Conservation (phyloP, 1,140 invertebrate genomes). For the Dreissena rostriformis region DNA sequence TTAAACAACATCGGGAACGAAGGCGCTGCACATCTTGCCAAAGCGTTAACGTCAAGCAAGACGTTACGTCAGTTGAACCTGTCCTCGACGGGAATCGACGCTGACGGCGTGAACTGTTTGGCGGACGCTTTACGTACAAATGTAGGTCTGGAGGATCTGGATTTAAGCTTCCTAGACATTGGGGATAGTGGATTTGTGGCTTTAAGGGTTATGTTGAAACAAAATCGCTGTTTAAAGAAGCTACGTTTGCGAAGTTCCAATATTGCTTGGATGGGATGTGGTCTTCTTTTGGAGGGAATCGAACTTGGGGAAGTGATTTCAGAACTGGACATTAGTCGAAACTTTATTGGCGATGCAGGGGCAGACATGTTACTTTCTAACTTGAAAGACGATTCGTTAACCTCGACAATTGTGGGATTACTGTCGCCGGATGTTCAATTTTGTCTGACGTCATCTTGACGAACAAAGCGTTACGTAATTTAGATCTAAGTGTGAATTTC, state of each 20-base stretch:
- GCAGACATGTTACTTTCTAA: conserved; percentile 71
- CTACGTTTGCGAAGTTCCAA: conserved; percentile 73
- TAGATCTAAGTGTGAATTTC: conserved; percentile 78
- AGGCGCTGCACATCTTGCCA: conserved; percentile 68
- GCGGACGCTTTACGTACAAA: conserved; percentile 68
- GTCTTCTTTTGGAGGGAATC: conserved; percentile 70
- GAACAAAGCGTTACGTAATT: conserved; percentile 70
- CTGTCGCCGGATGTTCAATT: conserved; percentile 66
- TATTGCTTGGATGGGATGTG: conserved; percentile 74
- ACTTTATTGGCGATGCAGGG: conserved; percentile 73
- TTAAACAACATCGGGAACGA: conserved; percentile 74
- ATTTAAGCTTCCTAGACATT: conserved; percentile 77
- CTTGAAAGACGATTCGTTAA: conserved; percentile 69
- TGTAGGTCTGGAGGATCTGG: conserved; percentile 68
- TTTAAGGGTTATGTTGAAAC: conserved; percentile 72
- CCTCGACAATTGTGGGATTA: conserved; percentile 78
- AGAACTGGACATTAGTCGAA: conserved; percentile 75
- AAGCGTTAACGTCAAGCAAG: conserved; percentile 66
- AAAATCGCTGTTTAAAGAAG: conserved; percentile 73
- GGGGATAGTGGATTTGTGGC: conserved; percentile 70
- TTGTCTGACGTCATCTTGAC: conserved; percentile 72
- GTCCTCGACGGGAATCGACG: conserved; percentile 74
- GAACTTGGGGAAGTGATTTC: conserved; percentile 64
- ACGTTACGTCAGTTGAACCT: conserved; percentile 74
- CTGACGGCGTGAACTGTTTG: conserved; percentile 64